phyloP scores from a whole-genome alignment of 2,113 vertebrate genomes.

The Sinocyclocheilus grahami region DNA sequence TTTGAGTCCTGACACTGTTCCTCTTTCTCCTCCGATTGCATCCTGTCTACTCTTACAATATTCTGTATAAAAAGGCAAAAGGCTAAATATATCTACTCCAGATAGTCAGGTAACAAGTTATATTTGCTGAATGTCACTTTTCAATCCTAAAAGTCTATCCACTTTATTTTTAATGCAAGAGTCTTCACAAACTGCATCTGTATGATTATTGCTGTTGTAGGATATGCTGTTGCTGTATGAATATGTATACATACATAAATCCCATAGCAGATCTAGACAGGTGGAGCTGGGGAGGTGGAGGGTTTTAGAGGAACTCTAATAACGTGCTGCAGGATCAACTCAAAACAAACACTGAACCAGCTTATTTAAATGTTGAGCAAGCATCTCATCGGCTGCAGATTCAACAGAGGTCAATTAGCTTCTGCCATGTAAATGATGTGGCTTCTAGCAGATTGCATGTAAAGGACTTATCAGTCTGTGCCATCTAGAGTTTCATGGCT shows the following conservation, averaged over 20 bases:
- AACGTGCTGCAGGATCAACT: neutral
- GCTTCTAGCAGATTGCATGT: neutral
- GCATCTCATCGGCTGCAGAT: neutral
- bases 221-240: neutral
- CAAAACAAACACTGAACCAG: neutral
- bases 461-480: neutral
- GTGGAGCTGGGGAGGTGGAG: slow-evolving; percentile 5
- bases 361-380: neutral
- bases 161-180: too few relatives aligned
- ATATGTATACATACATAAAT: neutral
- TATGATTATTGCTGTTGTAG: too few relatives aligned
- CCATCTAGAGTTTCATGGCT: neutral
- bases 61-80: too few relatives aligned
- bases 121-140: too few relatives aligned
- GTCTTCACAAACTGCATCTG: too few relatives aligned
- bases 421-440: neutral
- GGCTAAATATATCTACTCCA: too few relatives aligned
- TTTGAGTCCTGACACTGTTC: too few relatives aligned
- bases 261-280: neutral
- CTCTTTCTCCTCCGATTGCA: too few relatives aligned
- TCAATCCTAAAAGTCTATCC: too few relatives aligned
- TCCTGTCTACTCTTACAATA: too few relatives aligned
- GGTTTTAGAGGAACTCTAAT: neutral
- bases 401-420: neutral
- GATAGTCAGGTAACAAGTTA: too few relatives aligned